phyloP scores from a whole-genome alignment of 64 coral and sea anemone species.

The Anthopleura sola region DNA sequence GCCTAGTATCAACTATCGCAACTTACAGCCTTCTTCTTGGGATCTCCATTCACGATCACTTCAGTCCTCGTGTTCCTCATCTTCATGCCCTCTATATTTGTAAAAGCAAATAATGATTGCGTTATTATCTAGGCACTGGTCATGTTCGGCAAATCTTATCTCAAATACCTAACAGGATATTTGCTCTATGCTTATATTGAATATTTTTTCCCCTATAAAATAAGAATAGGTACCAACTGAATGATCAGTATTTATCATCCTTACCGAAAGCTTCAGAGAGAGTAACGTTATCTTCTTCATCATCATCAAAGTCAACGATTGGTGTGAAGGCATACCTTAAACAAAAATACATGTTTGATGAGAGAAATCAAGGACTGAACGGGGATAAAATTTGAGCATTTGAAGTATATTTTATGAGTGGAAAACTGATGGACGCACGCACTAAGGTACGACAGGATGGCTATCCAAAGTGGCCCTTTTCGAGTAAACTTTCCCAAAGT shows the following conservation, averaged over 20 bases:
- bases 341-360: neutral
- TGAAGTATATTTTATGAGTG: no score
- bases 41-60: slow-evolving; percentile 58
- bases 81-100: slow-evolving; percentile 94
- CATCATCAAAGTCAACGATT: slow-evolving; percentile 95
- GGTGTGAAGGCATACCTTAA: slow-evolving; percentile 93
- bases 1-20: neutral
- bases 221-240: no score
- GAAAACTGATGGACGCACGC: no score
- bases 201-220: no score
- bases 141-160: no score
- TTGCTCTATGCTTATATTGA: no score
- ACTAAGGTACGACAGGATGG: no score
- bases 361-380: neutral
- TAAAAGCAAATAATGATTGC: neutral
- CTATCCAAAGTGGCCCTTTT: no score
- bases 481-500: no score
- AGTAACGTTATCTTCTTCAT: slow-evolving; percentile 97
- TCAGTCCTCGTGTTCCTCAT: slow-evolving; percentile 84
- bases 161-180: no score
- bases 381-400: no score
- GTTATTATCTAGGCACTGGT: no score
- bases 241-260: neutral
- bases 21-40: slow-evolving; percentile 79
- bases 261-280: slow-evolving; percentile 98